These are phyloP conservation scores for Muscidifurax raptorellus DNA, from an alignment of 1,140 invertebrate species.

Conservation along the genomic window DNA sequence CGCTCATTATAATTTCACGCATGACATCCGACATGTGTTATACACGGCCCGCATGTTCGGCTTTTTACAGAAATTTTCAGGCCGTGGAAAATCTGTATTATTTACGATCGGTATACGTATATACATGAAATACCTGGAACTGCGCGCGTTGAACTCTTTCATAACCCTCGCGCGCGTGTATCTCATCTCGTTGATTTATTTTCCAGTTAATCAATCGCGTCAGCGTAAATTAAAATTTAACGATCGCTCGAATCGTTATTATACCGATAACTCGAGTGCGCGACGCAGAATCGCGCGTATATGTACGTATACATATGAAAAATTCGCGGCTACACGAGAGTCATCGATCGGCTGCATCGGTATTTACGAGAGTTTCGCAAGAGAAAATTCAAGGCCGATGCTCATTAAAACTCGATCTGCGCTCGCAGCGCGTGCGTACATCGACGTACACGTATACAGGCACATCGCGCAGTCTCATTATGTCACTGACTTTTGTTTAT, in stretches of 20 bases:
- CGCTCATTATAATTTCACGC: neutral
- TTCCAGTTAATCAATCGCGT: neutral
- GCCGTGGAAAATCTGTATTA: too few relatives aligned
- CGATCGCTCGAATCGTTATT: neutral
- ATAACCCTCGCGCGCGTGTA: neutral
- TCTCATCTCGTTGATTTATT: neutral
- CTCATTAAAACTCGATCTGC: neutral
- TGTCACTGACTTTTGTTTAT: neutral
- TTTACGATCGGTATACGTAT: too few relatives aligned
- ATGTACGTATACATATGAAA: neutral
- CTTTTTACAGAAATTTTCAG: neutral
- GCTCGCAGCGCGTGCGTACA: too few relatives aligned
- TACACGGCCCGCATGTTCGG: neutral
- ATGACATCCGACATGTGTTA: neutral
- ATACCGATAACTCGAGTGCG: neutral
- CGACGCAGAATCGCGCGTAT: neutral
- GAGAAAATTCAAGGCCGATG: neutral
- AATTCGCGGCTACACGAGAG: neutral
- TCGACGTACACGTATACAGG: neutral
- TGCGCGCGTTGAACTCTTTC: neutral
- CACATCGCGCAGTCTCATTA: neutral
- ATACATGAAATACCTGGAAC: too few relatives aligned
- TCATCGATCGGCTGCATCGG: neutral
- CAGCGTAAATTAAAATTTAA: neutral
- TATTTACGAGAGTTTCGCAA: neutral